phyloP scores from a whole-genome alignment of 2,888 invertebrate species.

The Machimus atricapillus region DNA sequence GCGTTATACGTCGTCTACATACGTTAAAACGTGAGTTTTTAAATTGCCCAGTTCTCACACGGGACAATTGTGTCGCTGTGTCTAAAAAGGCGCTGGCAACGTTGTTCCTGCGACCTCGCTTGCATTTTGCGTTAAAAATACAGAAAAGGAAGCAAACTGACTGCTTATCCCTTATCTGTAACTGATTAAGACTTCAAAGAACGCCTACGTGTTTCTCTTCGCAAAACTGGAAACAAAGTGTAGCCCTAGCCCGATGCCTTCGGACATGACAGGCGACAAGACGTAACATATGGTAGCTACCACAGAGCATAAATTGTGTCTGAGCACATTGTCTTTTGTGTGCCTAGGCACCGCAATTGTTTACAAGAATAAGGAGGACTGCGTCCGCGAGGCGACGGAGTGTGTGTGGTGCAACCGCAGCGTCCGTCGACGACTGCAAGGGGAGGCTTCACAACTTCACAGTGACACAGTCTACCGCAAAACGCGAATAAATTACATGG shows the following conservation, averaged over 20 bases:
- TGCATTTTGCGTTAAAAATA: neutral
- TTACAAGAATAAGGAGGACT: constrained; percentile 35
- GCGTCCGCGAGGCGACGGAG: neutral
- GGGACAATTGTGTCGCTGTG: neutral
- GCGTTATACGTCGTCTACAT: neutral
- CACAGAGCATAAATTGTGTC: constrained; percentile 34
- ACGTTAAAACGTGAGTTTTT: neutral
- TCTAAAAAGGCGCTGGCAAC: neutral
- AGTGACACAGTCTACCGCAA: constrained; percentile 2
- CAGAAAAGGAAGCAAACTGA: constrained; percentile 12
- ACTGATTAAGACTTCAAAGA: constrained; percentile 37
- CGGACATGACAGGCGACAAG: constrained; percentile 39
- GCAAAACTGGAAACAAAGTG: constrained; percentile 26
- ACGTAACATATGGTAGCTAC: constrained; percentile 41
- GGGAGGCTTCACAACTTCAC: neutral
- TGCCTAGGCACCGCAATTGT: constrained; percentile 36
- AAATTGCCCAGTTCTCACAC: neutral
- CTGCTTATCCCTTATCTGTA: constrained; percentile 29
- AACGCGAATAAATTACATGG: constrained; percentile 16
- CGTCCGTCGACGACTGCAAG: neutral
- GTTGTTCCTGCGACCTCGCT: neutral
- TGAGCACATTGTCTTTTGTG: constrained; percentile 35
- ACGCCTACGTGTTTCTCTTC: constrained; percentile 16
- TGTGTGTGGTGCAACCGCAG: neutral
- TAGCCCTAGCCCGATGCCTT: constrained; percentile 1